Conservation (phyloP, 1,140 invertebrate genomes). For the Gonatopus flavifemur region DNA sequence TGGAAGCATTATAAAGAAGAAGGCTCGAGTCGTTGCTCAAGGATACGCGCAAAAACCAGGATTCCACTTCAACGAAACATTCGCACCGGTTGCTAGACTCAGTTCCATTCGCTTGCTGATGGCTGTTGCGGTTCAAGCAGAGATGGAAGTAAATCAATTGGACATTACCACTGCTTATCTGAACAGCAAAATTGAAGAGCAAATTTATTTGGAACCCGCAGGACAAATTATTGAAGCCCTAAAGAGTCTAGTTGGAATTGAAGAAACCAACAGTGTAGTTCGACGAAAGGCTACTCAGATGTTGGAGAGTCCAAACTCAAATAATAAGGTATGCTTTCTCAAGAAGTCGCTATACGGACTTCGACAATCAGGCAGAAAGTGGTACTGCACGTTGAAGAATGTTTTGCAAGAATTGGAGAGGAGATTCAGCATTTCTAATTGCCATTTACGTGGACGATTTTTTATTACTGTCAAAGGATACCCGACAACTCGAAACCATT, state of each 20-base stretch:
- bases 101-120: constrained; percentile 14
- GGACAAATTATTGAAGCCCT: neutral
- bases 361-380: constrained; percentile 38
- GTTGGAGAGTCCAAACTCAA: neutral
- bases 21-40: constrained; percentile 26
- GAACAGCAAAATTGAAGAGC: constrained; percentile 20
- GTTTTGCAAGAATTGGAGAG: constrained; percentile 14
- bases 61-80: constrained; percentile 33
- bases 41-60: constrained; percentile 29
- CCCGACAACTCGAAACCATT: neutral
- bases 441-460: neutral
- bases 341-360: constrained; percentile 38
- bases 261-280: too few relatives aligned
- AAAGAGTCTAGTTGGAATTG: constrained; percentile 1
- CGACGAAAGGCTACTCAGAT: neutral
- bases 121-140: constrained; percentile 9
- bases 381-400: constrained; percentile 32
- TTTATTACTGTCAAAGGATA: too few relatives aligned
- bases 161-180: constrained; percentile 50
- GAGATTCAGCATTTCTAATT: constrained; percentile 21
- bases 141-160: constrained; percentile 29
- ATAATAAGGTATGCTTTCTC: constrained; percentile 30
- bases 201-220: constrained; percentile 11
- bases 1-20: constrained; percentile 4
- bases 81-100: constrained; percentile 19